Base-by-base conservation (phyloP, 2,888 invertebrate species). In the Dilophus febrilis region DNA sequence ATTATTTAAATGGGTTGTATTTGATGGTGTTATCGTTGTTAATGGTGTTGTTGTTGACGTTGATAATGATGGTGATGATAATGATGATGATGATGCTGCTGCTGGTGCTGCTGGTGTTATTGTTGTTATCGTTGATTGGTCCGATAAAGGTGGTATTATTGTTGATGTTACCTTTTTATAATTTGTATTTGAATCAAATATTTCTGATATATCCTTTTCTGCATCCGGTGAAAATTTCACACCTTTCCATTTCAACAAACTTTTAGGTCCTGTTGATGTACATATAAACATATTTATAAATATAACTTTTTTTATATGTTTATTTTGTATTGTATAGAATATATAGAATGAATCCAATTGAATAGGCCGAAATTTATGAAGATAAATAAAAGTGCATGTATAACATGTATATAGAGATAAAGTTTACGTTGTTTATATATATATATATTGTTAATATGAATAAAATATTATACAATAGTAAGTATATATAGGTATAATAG, bases 241-340 rank as follows among this genome's bases (percentile, higher is more conserved):
- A 37, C 77, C 80, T 59, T 82, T 82, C 81, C 83, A 82, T 64
- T 81, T 83, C 27, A 48, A 37, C 35, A 50, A 43, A 42, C 46
- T 46, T 43, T 45, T 45, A 33, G 42, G 47, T 42, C 45, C 46
- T 47, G 40, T 29, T 37, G 4, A 22, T 22, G 8, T 8, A 22
- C 8, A 22, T 22, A 22, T 22, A 8, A 22, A 22, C n/a, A n/a
- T n/a, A n/a, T n/a, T n/a, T n/a, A n/a, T n/a, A n/a, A n/a, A n/a
- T n/a, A n/a, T n/a, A n/a, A n/a, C n/a, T n/a, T n/a, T n/a, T n/a
- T n/a, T n/a, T n/a, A n/a, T n/a, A n/a, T n/a, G n/a, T n/a, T n/a
- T n/a, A n/a, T n/a, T n/a, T n/a, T n/a, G n/a, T n/a, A n/a, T n/a
- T n/a, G n/a, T n/a, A n/a, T n/a, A n/a, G n/a, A n/a, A n/a, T n/a